Conservation (phyloP, 2,797 vertebrate genomes). For the Fundulus diaphanus region DNA sequence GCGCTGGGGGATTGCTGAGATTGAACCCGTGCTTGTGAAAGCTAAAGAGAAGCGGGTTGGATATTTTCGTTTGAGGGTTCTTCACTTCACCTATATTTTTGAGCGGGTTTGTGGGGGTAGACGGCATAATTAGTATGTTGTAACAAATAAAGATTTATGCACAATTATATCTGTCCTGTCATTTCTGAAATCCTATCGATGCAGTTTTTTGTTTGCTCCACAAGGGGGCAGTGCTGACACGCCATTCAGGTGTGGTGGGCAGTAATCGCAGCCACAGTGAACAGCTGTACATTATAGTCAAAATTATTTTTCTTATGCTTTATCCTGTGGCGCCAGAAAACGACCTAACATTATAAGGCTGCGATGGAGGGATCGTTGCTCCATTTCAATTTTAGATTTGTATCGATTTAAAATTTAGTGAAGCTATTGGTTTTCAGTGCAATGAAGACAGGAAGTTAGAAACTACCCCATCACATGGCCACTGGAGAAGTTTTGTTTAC, state of each 20-base stretch:
- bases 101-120: conserved; percentile 56
- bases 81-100: conserved; percentile 64
- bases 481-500: neutral
- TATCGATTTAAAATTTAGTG: neutral
- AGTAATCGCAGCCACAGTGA: neutral
- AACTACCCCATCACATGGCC: neutral
- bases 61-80: conserved; percentile 52
- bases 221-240: conserved; percentile 33
- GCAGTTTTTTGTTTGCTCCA: conserved; percentile 27
- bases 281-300: neutral
- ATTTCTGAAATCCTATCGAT: neutral
- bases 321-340: too few relatives aligned
- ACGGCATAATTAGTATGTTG: conserved; percentile 60
- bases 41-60: conserved; percentile 7
- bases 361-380: neutral
- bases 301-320: too few relatives aligned
- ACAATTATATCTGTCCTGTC: conserved; percentile 50
- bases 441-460: conserved; percentile 28
- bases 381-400: neutral
- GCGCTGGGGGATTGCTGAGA: conserved; percentile 36
- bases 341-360: neutral
- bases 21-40: conserved; percentile 46
- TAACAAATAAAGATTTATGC: conserved; percentile 77
- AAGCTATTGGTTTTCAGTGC: conserved; percentile 10
- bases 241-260: neutral